Evolutionary conservation across 2,113 vertebrate species (phyloP).

Genomic region (Xiphophorus hellerii): DNA sequence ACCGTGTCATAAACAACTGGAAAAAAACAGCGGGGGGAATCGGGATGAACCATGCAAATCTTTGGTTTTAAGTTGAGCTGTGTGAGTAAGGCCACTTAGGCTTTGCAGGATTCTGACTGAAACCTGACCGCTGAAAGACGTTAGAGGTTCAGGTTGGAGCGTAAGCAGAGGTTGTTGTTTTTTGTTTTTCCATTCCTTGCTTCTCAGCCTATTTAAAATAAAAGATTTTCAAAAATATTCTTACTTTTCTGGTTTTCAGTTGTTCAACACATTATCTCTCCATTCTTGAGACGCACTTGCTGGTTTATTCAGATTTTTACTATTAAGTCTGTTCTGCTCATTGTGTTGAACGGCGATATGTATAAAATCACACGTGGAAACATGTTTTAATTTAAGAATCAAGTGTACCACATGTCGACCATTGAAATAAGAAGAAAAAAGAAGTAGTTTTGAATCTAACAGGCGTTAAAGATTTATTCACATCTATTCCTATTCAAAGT

Average conservation of each 20-base stretch:
- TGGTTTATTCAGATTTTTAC: not conserved
- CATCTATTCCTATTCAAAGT: not conserved
- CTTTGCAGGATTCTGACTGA: not conserved
- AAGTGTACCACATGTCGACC: not conserved
- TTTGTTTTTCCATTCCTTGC: not conserved
- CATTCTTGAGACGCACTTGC: not conserved
- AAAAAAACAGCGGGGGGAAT: not conserved
- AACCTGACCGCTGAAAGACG: not conserved
- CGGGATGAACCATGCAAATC: not conserved
- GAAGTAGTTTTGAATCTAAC: not conserved
- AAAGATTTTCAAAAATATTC: not conserved
- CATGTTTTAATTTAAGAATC: not conserved
- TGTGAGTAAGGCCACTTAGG: not conserved
- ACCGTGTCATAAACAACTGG: slow-evolving; percentile 8
- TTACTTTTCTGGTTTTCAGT: not conserved
- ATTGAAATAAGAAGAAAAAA: not conserved
- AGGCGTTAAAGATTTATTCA: not conserved
- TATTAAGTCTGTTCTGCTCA: not conserved
- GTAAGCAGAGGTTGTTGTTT: not conserved
- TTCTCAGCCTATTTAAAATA: not conserved
- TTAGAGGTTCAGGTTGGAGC: not conserved
- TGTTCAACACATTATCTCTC: not conserved
- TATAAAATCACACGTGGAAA: not conserved
- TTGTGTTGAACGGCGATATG: not conserved
- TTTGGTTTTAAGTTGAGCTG: slow-evolving; percentile 37